A percentile compares a stretch with the other conserved stretches of the same genome.
These are phyloP conservation scores for Subacronicta megacephala DNA, from an alignment of 2,888 invertebrate genomes.

Conservation along the genomic window DNA sequence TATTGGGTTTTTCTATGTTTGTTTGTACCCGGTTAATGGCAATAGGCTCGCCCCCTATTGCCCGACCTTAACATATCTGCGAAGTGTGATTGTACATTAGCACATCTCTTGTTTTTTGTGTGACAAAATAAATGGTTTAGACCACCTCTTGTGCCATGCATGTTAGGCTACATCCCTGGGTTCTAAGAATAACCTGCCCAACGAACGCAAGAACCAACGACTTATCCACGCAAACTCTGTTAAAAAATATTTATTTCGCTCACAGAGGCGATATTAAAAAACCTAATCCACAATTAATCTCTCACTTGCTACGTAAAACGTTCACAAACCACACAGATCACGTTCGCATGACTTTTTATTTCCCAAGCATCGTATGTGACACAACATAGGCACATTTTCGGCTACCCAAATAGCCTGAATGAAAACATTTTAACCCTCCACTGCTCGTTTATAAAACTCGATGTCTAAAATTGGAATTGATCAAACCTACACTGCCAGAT, in stretches of 20 bases:
- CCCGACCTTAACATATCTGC: too few species aligned
- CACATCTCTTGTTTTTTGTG: too few species aligned
- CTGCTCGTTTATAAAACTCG: constrained; percentile 18
- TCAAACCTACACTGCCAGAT: constrained; percentile 26
- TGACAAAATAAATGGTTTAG: too few species aligned
- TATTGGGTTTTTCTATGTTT: too few species aligned
- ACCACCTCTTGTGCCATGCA: too few species aligned
- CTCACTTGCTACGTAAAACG: background rate
- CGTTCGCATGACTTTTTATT: constrained; percentile 9
- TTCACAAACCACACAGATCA: constrained; percentile 8
- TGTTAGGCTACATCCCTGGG: too few species aligned
- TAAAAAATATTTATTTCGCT: background rate
- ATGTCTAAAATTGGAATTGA: constrained; percentile 41
- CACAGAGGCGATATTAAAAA: background rate
- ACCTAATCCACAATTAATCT: constrained; percentile 8
- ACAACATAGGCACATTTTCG: constrained; percentile 12
- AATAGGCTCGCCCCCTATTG: too few species aligned
- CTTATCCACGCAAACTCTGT: background rate
- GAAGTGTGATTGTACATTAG: too few species aligned
- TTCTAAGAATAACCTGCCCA: too few species aligned
- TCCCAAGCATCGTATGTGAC: constrained; percentile 4
- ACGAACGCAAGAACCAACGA: background rate
- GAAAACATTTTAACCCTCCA: constrained; percentile 32
- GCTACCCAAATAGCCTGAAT: constrained; percentile 13
- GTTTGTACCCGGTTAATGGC: too few species aligned